These are phyloP conservation scores for Drosophila setifemur DNA, from an alignment of 1,140 invertebrate genomes.

Conservation along the genomic window DNA sequence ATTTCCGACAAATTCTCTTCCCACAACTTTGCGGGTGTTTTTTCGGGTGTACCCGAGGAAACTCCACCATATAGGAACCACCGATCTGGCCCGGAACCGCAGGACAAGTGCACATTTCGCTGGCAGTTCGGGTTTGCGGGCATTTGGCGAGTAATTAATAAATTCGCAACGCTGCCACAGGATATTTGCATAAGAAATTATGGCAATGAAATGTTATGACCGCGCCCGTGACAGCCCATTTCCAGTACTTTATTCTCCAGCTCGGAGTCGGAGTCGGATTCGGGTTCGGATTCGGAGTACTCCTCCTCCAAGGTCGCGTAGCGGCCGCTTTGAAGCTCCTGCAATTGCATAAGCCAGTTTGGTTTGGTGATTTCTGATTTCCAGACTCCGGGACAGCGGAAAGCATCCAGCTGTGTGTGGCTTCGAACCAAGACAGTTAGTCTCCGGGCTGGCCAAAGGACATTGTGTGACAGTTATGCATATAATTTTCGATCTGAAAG, in stretches of 20 bases:
- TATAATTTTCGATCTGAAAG: slow-evolving; percentile 53
- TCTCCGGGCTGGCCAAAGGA: slow-evolving; percentile 37
- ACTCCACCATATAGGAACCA: neutral
- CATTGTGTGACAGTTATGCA: slow-evolving; percentile 59
- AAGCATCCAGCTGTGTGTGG: slow-evolving; percentile 27
- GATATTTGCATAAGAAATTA: slow-evolving; percentile 82
- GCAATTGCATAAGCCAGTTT: slow-evolving; percentile 54
- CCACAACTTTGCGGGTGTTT: neutral
- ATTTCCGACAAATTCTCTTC: too few species aligned
- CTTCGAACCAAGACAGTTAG: slow-evolving; percentile 8
- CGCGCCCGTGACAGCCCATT: slow-evolving; percentile 61
- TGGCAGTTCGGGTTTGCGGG: slow-evolving; percentile 10
- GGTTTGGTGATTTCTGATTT: neutral
- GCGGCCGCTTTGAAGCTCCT: slow-evolving; percentile 60
- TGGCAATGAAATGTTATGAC: slow-evolving; percentile 81
- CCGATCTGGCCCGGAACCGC: neutral
- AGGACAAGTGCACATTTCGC: neutral
- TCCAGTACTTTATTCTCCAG: neutral
- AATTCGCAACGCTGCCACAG: slow-evolving; percentile 77
- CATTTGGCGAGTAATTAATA: slow-evolving; percentile 77
- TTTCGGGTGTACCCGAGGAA: neutral
- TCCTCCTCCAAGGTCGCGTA: slow-evolving; percentile 32
- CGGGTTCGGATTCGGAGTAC: too few species aligned
- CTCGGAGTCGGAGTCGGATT: too few species aligned
- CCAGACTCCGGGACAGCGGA: neutral